These are phyloP conservation scores for Chalcosyrphus nemorum DNA, from an alignment of 2,888 invertebrate genomes.

Conservation along the genomic window DNA sequence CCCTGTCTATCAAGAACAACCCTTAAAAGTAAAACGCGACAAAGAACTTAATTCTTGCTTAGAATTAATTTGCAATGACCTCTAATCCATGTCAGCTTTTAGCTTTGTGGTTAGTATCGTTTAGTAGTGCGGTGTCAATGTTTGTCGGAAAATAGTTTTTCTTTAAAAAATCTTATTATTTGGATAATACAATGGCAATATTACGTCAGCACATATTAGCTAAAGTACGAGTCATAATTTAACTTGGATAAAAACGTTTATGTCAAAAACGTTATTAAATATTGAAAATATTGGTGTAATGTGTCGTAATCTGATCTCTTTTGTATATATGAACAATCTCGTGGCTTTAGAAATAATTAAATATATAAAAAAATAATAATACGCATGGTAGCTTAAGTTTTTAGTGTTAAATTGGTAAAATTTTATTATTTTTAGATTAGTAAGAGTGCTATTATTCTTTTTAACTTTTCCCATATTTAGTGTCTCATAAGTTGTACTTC, in stretches of 20 bases:
- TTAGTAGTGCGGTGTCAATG: conserved; percentile 27
- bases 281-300: too few relatives aligned
- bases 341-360: too few relatives aligned
- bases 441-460: too few relatives aligned
- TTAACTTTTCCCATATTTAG: too few relatives aligned
- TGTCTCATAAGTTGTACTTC: too few relatives aligned
- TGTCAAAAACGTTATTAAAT: too few relatives aligned
- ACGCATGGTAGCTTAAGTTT: too few relatives aligned
- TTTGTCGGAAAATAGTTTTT: neutral
- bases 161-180: neutral
- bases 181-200: conserved; percentile 14
- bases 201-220: conserved; percentile 36
- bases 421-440: too few relatives aligned
- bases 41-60: neutral
- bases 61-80: conserved; percentile 54
- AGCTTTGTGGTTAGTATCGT: conserved; percentile 47
- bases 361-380: too few relatives aligned
- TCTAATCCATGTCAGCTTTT: conserved; percentile 31
- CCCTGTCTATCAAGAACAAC: conserved; percentile 54
- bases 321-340: too few relatives aligned
- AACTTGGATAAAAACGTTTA: neutral
- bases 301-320: too few relatives aligned
- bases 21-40: conserved; percentile 10
- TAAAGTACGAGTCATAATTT: conserved; percentile 6
- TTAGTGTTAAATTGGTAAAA: too few relatives aligned